Conservation (phyloP, 2,113 vertebrate species). For the Scophthalmus maximus region DNA sequence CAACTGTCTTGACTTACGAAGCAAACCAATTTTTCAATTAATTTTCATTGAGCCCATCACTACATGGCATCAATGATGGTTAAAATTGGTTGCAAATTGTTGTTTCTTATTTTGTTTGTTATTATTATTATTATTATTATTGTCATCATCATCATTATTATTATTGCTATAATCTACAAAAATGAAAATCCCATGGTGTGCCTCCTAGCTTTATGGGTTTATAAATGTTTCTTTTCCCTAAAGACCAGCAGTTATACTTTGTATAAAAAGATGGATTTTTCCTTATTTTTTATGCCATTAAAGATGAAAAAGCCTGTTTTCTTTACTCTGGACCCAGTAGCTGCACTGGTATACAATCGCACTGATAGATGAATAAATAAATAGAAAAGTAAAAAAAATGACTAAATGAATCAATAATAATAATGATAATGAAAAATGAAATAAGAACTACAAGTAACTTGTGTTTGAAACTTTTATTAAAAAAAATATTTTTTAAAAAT, state of each 20-base stretch:
- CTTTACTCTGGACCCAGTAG: conserved; percentile 98
- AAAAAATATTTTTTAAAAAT: conserved; percentile 73
- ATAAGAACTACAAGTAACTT: conserved; percentile 89
- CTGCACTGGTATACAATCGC: conserved; percentile 97
- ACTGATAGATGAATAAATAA: conserved; percentile 87
- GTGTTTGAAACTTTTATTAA: conserved; percentile 92
- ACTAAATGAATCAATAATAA: conserved; percentile 75
- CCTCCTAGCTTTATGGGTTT: conserved; percentile 99
- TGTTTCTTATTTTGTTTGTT: conserved; percentile 85
- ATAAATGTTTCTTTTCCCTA: conserved; percentile 89
- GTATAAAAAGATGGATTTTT: conserved; percentile 96
- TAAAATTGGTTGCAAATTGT: conserved; percentile 79
- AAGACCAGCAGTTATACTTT: conserved; percentile 99
- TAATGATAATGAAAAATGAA: conserved; percentile 80
- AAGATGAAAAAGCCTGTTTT: conserved; percentile 89
- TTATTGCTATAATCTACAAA: conserved; percentile 79
- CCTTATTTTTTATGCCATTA: conserved; percentile 94
- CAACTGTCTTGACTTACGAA: conserved; percentile 89
- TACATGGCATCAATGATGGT: conserved; percentile 66
- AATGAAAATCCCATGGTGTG: conserved; percentile 94
- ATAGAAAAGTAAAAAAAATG: conserved; percentile 31
- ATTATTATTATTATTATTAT: conserved; percentile 65
- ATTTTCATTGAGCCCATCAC: conserved; percentile 87
- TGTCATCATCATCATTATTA: conserved; percentile 60
- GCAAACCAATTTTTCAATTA: conserved; percentile 90